phyloP scores from a whole-genome alignment of 1,140 invertebrate genomes.

The Drosophila guanche region DNA sequence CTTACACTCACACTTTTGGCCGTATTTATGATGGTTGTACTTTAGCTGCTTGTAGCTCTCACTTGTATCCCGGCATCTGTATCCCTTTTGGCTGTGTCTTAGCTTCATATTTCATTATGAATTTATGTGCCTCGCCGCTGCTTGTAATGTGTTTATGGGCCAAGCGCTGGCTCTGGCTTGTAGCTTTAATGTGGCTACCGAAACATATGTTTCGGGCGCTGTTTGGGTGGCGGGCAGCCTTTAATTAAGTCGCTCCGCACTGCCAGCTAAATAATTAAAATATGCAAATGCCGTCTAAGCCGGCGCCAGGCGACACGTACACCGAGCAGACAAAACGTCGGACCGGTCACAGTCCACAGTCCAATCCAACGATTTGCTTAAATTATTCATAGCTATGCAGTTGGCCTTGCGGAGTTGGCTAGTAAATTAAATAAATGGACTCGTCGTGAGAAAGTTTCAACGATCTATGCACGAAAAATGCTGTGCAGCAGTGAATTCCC shows the following conservation, averaged over 20 bases:
- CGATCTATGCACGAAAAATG: slow-evolving; percentile 20
- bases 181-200: neutral
- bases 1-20: slow-evolving; percentile 26
- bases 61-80: slow-evolving; percentile 24
- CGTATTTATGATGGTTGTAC: slow-evolving; percentile 61
- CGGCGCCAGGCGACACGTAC: slow-evolving; percentile 71
- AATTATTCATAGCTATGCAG: slow-evolving; percentile 78
- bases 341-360: slow-evolving; percentile 31
- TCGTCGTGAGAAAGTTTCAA: slow-evolving; percentile 62
- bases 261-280: slow-evolving; percentile 82
- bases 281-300: slow-evolving; percentile 80
- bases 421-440: slow-evolving; percentile 74
- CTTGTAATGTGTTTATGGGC: slow-evolving; percentile 77
- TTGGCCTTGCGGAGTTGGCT: slow-evolving; percentile 42
- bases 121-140: slow-evolving; percentile 64
- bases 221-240: slow-evolving; percentile 35
- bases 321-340: slow-evolving; percentile 43
- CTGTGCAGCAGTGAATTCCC: slow-evolving; percentile 48
- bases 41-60: slow-evolving; percentile 38
- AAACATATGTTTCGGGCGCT: slow-evolving; percentile 22
- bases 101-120: slow-evolving; percentile 73
- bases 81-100: slow-evolving; percentile 20
- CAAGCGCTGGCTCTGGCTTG: slow-evolving; percentile 46
- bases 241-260: slow-evolving; percentile 75
- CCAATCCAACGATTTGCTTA: slow-evolving; percentile 73